Conservation (phyloP, 2,888 invertebrate genomes). For the Pheosia tremula region DNA sequence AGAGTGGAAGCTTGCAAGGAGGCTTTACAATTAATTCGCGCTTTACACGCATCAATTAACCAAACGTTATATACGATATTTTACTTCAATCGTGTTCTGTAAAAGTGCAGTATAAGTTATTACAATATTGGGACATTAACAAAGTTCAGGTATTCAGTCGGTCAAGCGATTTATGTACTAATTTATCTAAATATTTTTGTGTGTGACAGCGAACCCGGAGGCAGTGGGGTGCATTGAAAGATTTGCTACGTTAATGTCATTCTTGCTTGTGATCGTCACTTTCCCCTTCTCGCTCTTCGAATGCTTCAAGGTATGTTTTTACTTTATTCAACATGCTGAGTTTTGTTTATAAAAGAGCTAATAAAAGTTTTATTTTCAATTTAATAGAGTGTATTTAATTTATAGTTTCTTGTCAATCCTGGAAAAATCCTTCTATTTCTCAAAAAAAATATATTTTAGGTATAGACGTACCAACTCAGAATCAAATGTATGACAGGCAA, state of each 20-base stretch:
- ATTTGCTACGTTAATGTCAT: slow-evolving; percentile 88
- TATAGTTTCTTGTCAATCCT: no score
- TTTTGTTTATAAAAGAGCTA: no score
- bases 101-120: neutral
- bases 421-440: no score
- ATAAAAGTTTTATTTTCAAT: slow-evolving; percentile 1
- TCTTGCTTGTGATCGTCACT: slow-evolving; percentile 89
- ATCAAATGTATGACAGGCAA: no score
- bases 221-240: slow-evolving; percentile 90
- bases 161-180: neutral
- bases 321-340: neutral
- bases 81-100: neutral
- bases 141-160: neutral
- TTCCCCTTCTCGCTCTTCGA: slow-evolving; percentile 93
- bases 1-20: slow-evolving; percentile 45
- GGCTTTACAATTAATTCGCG: slow-evolving; percentile 46
- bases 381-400: no score
- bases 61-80: slow-evolving; percentile 9
- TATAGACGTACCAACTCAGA: no score
- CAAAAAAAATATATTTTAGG: neutral
- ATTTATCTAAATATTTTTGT: slow-evolving; percentile 41
- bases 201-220: slow-evolving; percentile 86
- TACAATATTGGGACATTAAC: neutral
- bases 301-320: slow-evolving; percentile 89
- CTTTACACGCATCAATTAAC: slow-evolving; percentile 42